Evolutionary conservation across 2,113 vertebrate species (phyloP).

Genomic region (Engystomops pustulosus): DNA sequence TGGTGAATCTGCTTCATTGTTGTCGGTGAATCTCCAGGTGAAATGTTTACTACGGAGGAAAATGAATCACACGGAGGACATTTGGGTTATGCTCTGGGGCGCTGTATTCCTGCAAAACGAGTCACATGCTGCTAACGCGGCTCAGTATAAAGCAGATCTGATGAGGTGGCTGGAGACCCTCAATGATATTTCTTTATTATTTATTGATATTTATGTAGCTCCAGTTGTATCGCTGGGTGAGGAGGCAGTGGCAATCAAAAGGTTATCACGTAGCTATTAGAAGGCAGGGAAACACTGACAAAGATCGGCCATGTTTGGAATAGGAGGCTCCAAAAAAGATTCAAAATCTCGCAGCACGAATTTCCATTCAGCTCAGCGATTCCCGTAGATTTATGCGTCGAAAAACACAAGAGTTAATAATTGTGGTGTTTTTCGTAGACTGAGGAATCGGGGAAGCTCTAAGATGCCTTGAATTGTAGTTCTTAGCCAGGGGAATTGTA

Average conservation of each 20-base stretch:
- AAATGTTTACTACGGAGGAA: slow-evolving; percentile 14
- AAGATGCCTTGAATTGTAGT: not conserved
- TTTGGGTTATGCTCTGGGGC: slow-evolving; percentile 31
- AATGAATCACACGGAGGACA: slow-evolving; percentile 41
- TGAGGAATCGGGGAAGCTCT: not conserved
- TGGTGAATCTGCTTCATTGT: slow-evolving; percentile 32
- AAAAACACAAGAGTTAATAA: not conserved
- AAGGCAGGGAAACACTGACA: not conserved
- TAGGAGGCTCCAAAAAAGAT: not conserved
- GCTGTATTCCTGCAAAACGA: slow-evolving; percentile 33
- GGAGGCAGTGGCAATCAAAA: slow-evolving; percentile 1
- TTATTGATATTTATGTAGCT: slow-evolving; percentile 32
- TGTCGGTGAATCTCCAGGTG: slow-evolving; percentile 46
- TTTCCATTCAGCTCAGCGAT: not conserved
- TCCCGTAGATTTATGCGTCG: not conserved
- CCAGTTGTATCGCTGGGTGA: not conserved
- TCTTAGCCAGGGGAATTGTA: slow-evolving; percentile 12
- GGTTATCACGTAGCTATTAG: slow-evolving; percentile 23
- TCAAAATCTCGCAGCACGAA: not conserved
- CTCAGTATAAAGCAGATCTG: not conserved
- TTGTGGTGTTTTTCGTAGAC: not conserved
- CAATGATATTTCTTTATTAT: slow-evolving; percentile 25
- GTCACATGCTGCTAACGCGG: slow-evolving; percentile 7
- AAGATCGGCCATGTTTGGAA: not conserved
- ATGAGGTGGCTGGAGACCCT: slow-evolving; percentile 1